phyloP scores from a whole-genome alignment of 2,888 invertebrate genomes.

The Sminthurinus aureus region DNA sequence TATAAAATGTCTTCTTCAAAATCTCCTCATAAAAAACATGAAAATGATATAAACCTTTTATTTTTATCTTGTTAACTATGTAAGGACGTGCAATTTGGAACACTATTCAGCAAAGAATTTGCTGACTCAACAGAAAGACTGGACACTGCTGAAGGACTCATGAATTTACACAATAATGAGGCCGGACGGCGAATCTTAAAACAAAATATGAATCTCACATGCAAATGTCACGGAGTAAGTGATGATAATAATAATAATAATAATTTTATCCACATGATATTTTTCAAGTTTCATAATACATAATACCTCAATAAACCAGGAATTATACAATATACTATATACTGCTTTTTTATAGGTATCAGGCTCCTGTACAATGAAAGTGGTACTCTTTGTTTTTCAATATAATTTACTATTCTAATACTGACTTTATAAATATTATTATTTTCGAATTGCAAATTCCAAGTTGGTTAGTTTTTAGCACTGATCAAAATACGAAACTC shows the following conservation, averaged over 20 bases:
- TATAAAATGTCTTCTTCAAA: too few species aligned
- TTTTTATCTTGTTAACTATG: conserved; percentile 55
- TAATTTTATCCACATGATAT: too few species aligned
- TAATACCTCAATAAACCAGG: too few species aligned
- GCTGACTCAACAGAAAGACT: conserved; percentile 82
- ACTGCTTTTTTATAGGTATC: conserved; percentile 64
- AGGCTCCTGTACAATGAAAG: conserved; percentile 87
- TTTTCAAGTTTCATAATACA: too few species aligned
- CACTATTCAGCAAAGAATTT: conserved; percentile 85
- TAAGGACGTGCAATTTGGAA: conserved; percentile 82
- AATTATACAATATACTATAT: too few species aligned
- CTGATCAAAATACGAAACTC: too few species aligned
- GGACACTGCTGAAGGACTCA: conserved; percentile 76
- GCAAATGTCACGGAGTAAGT: conserved; percentile 89
- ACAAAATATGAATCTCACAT: conserved; percentile 82
- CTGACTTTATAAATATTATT: too few species aligned
- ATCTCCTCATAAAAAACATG: background rate
- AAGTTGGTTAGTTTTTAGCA: too few species aligned
- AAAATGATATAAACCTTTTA: background rate
- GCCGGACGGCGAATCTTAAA: conserved; percentile 77
- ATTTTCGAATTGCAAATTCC: too few species aligned
- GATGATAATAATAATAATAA: too few species aligned
- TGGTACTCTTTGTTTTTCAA: too few species aligned
- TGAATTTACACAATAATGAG: conserved; percentile 93
- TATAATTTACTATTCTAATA: too few species aligned